Evolutionary conservation across 2,888 invertebrate genomes (phyloP).

Genomic region (Creontiades dilutus): DNA sequence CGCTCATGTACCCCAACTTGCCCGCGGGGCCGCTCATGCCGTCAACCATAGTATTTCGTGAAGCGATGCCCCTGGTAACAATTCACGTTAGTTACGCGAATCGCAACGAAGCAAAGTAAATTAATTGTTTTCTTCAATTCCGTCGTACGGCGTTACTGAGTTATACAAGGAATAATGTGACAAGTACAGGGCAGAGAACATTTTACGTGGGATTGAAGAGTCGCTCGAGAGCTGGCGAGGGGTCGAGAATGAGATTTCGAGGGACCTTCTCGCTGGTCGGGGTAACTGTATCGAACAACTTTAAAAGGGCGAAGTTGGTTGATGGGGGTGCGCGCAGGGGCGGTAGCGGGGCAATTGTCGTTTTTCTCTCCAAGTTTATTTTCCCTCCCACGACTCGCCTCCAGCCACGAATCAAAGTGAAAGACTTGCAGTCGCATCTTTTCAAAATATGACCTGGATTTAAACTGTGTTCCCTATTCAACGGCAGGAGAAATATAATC

Average conservation of each 20-base stretch:
- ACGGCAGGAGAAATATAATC: neutral
- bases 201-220: neutral
- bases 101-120: too few species aligned
- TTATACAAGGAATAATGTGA: neutral
- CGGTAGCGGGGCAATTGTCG: neutral
- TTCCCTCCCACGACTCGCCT: constrained; percentile 2
- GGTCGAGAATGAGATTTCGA: neutral
- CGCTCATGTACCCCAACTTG: too few species aligned
- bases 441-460: constrained; percentile 35
- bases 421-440: neutral
- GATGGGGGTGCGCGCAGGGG: neutral
- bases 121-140: too few species aligned
- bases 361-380: neutral
- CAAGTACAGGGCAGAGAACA: neutral
- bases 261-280: constrained; percentile 4
- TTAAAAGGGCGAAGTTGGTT: constrained; percentile 5
- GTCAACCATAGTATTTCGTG: too few species aligned
- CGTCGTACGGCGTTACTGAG: too few species aligned
- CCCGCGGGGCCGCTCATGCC: too few species aligned
- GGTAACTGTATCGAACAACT: constrained; percentile 29
- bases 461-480: neutral
- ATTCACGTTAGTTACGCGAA: too few species aligned
- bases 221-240: neutral
- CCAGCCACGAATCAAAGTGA: neutral
- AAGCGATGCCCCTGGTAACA: too few species aligned